Evolutionary conservation across 2,888 invertebrate species (phyloP).

Genomic region (Caenorhabditis sp.): DNA sequence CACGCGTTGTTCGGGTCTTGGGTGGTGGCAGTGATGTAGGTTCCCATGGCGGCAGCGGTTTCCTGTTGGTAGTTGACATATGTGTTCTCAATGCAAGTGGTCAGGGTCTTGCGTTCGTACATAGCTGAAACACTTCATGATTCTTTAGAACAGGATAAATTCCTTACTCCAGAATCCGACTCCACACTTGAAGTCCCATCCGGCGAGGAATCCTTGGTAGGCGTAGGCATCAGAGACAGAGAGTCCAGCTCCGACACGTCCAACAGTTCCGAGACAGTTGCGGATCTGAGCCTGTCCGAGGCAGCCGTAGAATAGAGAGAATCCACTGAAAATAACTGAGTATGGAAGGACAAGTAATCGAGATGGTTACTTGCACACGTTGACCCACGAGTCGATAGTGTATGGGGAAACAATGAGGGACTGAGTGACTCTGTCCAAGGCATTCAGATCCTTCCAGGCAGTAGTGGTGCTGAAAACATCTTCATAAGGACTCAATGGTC

Average conservation of each 20-base stretch:
- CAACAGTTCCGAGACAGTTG: constrained; percentile 69
- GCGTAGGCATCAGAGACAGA: constrained; percentile 49
- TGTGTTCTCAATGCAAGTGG: constrained; percentile 67
- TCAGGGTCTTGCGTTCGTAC: constrained; percentile 61
- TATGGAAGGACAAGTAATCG: background rate
- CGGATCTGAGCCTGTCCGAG: constrained; percentile 66
- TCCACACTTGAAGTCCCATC: constrained; percentile 72
- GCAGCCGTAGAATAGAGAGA: constrained; percentile 67
- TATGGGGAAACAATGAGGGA: constrained; percentile 64
- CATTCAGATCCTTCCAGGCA: constrained; percentile 54
- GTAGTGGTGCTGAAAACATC: constrained; percentile 48
- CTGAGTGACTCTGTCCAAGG: constrained; percentile 55
- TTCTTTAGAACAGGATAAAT: background rate
- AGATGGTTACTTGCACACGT: constrained; percentile 68
- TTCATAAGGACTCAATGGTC: background rate
- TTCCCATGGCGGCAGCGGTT: constrained; percentile 23
- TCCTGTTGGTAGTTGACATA: constrained; percentile 67
- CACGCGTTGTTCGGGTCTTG: constrained; percentile 65
- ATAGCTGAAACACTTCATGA: constrained; percentile 47
- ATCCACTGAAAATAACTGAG: constrained; percentile 62
- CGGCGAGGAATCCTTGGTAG: constrained; percentile 66
- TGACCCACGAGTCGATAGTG: constrained; percentile 60
- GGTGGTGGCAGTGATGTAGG: constrained; percentile 39
- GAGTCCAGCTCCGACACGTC: constrained; percentile 62
- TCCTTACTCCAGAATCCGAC: constrained; percentile 68